phyloP scores from a whole-genome alignment of 2,888 invertebrate genomes.

The Catocala fraxini region DNA sequence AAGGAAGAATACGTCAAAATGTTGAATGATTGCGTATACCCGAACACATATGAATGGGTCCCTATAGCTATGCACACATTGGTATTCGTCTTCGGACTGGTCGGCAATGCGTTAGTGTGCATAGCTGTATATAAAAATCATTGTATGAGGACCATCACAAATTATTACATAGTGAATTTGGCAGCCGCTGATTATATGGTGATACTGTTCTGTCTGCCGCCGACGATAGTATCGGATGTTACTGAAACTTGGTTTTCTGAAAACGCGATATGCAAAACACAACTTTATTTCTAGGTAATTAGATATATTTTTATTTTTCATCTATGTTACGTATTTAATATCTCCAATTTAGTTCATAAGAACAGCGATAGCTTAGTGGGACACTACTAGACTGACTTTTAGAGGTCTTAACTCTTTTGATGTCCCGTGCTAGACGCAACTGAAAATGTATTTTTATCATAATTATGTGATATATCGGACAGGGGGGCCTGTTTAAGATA shows the following conservation, averaged over 20 bases:
- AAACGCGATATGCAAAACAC: constrained; percentile 93
- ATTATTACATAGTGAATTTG: constrained; percentile 96
- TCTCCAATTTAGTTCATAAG: too few species aligned
- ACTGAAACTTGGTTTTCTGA: constrained; percentile 98
- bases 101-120: constrained; percentile 96
- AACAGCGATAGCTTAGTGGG: too few species aligned
- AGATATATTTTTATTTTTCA: neutral
- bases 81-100: constrained; percentile 93
- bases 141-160: constrained; percentile 96
- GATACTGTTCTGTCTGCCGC: constrained; percentile 95
- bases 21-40: constrained; percentile 89
- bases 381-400: too few species aligned
- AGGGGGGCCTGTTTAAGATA: too few species aligned
- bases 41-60: constrained; percentile 92
- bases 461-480: too few species aligned
- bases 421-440: too few species aligned
- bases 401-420: too few species aligned
- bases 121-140: constrained; percentile 95
- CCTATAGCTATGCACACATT: constrained; percentile 91
- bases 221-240: constrained; percentile 96
- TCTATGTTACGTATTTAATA: neutral
- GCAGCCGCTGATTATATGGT: constrained; percentile 96
- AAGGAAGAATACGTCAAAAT: too few species aligned
- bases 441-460: too few species aligned
- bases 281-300: constrained; percentile 95